Conservation (phyloP, 53 echinoderm and acorn worm species). For the Pentamera pediparva region DNA sequence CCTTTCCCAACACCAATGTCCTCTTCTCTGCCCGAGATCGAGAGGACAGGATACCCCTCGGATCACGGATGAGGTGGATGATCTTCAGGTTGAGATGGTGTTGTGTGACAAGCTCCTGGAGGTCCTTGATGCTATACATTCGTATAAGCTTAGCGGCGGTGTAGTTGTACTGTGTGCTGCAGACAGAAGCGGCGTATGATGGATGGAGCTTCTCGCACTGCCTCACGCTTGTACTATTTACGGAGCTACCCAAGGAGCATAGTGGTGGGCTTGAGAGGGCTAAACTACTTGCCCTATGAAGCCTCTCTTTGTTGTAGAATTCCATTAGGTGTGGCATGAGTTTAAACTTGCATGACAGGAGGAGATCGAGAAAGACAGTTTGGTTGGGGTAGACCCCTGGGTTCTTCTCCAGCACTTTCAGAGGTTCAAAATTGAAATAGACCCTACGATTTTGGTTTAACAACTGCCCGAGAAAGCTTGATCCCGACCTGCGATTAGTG, state of each 20-base stretch:
- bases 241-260: constrained; percentile 39
- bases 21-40: constrained; percentile 37
- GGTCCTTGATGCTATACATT: constrained; percentile 49
- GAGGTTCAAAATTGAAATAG: constrained; percentile 96
- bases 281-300: constrained; percentile 73
- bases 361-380: constrained; percentile 46
- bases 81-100: constrained; percentile 74
- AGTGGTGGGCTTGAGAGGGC: constrained; percentile 60
- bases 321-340: constrained; percentile 63
- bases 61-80: constrained; percentile 88
- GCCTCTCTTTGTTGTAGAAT: constrained; percentile 62
- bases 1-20: constrained; percentile 34
- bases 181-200: constrained; percentile 34
- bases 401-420: constrained; percentile 79
- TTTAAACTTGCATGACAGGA: constrained; percentile 72
- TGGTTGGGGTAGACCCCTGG: constrained; percentile 51
- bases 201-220: constrained; percentile 38
- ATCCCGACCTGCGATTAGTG: constrained; percentile 88
- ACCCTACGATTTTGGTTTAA: constrained; percentile 89
- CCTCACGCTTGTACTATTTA: constrained; percentile 24
- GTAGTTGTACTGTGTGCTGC: constrained; percentile 53
- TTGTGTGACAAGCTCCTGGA: constrained; percentile 46
- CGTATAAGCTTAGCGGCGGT: constrained; percentile 73
- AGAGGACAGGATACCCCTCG: constrained; percentile 65
- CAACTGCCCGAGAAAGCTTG: constrained; percentile 87